Evolutionary conservation across 2,888 invertebrate species (phyloP).

Genomic region (Oscheius sp.): DNA sequence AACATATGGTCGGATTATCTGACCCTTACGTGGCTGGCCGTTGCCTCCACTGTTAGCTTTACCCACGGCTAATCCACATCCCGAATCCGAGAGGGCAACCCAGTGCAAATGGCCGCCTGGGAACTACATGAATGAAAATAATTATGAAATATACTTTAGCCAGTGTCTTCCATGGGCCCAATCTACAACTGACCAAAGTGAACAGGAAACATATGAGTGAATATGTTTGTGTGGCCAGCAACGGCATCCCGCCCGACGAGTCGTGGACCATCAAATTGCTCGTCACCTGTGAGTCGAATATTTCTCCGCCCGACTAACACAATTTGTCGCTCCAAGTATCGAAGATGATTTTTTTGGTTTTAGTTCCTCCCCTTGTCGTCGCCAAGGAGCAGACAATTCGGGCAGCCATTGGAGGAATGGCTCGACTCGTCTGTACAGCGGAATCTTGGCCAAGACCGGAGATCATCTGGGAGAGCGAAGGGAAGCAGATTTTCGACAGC

Average conservation of each 20-base stretch:
- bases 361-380: conserved; percentile 68
- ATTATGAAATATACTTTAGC: conserved; percentile 60
- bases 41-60: conserved; percentile 36
- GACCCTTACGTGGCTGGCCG: conserved; percentile 12
- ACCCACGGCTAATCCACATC: conserved; percentile 40
- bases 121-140: background rate
- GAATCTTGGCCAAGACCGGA: conserved; percentile 72
- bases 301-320: too few relatives aligned
- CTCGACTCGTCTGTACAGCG: conserved; percentile 60
- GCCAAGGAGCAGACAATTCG: conserved; percentile 59
- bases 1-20: conserved; percentile 38
- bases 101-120: conserved; percentile 21
- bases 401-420: conserved; percentile 47
- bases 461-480: conserved; percentile 68
- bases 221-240: conserved; percentile 72
- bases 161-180: conserved; percentile 68
- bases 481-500: conserved; percentile 62
- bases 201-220: conserved; percentile 72
- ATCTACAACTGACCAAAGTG: conserved; percentile 65
- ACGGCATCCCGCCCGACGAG: conserved; percentile 73
- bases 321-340: background rate
- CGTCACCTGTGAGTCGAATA: conserved; percentile 67
- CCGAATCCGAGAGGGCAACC: background rate
- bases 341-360: conserved; percentile 19
- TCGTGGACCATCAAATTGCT: conserved; percentile 71